These are phyloP conservation scores for Beris morrisii DNA, from an alignment of 2,888 invertebrate species.

Conservation along the genomic window DNA sequence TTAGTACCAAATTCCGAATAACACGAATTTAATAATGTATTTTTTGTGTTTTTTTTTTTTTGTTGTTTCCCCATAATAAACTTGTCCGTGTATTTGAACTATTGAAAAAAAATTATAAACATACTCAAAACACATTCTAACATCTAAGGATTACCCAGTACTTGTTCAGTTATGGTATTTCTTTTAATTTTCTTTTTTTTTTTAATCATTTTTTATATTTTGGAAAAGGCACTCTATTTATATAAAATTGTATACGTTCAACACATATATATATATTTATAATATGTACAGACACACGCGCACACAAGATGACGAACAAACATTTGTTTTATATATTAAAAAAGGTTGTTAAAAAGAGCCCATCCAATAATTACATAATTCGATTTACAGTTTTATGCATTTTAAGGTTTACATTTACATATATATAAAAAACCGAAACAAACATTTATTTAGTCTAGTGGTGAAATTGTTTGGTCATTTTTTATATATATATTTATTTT, in stretches of 20 bases:
- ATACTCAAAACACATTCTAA: too few species aligned
- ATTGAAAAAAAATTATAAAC: neutral
- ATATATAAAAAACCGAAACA: neutral
- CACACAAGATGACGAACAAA: conserved; percentile 25
- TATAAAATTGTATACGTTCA: conserved; percentile 30
- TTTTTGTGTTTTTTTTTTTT: neutral
- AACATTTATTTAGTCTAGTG: conserved; percentile 13
- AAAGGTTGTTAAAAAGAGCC: conserved; percentile 4
- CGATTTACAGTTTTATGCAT: conserved; percentile 9
- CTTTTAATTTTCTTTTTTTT: conserved; percentile 5
- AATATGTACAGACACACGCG: neutral
- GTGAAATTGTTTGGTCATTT: conserved; percentile 23
- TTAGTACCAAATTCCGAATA: too few species aligned
- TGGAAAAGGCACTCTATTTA: conserved; percentile 27
- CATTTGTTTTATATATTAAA: conserved; percentile 1
- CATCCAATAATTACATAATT: conserved; percentile 13
- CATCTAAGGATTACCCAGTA: too few species aligned
- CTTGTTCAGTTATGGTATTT: conserved; percentile 1
- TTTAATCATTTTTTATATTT: neutral
- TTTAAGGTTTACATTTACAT: neutral
- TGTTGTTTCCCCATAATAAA: neutral
- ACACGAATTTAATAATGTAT: too few species aligned
- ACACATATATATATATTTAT: conserved; percentile 23
- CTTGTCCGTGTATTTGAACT: neutral
- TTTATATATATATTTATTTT: neutral